Percentiles rank a stretch among this genome's conserved stretches.
Evolutionary conservation across 2,888 invertebrate species (phyloP).

Genomic region (Aporophyla lueneburgensis): DNA sequence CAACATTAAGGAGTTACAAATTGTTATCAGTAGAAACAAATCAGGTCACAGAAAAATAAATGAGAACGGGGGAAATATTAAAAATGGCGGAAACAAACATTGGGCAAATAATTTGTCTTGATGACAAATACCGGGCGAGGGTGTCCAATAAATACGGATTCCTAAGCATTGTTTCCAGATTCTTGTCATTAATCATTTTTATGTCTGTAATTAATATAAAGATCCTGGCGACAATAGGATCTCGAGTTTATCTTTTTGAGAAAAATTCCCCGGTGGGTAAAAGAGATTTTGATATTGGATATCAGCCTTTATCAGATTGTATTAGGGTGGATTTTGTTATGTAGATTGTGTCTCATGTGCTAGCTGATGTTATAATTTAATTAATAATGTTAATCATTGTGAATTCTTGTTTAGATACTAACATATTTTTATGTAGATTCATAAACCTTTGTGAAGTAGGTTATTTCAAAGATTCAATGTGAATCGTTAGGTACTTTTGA

Average conservation of each 20-base stretch:
- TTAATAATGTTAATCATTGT: background rate
- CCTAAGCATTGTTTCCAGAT: slow-evolving; percentile 87
- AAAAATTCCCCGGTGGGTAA: slow-evolving; percentile 67
- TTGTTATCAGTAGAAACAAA: slow-evolving; percentile 41
- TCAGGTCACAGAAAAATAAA: slow-evolving; percentile 46
- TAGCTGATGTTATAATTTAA: slow-evolving; percentile 24
- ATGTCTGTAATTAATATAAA: slow-evolving; percentile 89
- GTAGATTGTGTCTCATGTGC: background rate
- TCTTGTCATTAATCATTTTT: slow-evolving; percentile 88
- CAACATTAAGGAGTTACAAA: slow-evolving; percentile 12
- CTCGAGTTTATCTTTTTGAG: slow-evolving; percentile 74
- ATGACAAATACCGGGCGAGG: slow-evolving; percentile 84
- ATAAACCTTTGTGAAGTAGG: background rate
- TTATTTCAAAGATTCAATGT: background rate
- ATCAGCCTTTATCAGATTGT: slow-evolving; percentile 7
- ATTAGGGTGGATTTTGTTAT: slow-evolving; percentile 23
- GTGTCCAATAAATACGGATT: slow-evolving; percentile 86
- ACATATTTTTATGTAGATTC: background rate
- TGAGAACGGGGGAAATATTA: slow-evolving; percentile 65
- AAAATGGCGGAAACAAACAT: slow-evolving; percentile 79
- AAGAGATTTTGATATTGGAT: slow-evolving; percentile 7
- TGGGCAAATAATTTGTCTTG: slow-evolving; percentile 81
- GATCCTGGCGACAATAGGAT: slow-evolving; percentile 82
- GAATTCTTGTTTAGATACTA: background rate
- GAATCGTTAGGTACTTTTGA: too few relatives aligned